These are phyloP conservation scores for Sebastes flavidus DNA, from an alignment of 2,797 vertebrate species.

Conservation along the genomic window DNA sequence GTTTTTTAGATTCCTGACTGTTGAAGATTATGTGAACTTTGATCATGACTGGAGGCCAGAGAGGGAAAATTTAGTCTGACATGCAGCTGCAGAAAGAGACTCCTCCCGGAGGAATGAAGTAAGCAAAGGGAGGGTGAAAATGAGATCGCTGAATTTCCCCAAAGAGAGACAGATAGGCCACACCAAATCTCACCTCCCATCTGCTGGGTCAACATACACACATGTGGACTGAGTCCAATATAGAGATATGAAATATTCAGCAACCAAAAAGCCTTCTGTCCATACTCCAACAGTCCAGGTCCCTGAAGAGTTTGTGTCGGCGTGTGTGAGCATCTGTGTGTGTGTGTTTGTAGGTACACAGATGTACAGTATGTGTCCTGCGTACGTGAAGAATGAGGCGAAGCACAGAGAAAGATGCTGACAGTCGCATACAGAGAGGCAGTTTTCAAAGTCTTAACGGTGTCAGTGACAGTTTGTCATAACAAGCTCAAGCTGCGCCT, in stretches of 20 bases:
- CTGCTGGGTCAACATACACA: slow-evolving; percentile 58
- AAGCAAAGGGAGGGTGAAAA: slow-evolving; percentile 27
- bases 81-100: slow-evolving; percentile 20
- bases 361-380: slow-evolving; percentile 12
- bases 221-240: slow-evolving; percentile 56
- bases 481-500: slow-evolving; percentile 50
- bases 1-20: not conserved
- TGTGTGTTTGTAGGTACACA: slow-evolving; percentile 15
- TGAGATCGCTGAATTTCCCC: slow-evolving; percentile 52
- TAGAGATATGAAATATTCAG: slow-evolving; percentile 66
- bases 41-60: not conserved
- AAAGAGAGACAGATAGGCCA: slow-evolving; percentile 41
- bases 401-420: slow-evolving; percentile 12
- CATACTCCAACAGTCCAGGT: slow-evolving; percentile 6
- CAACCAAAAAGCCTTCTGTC: slow-evolving; percentile 26
- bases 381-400: not conserved
- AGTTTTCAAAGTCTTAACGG: slow-evolving; percentile 48
- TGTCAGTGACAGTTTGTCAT: slow-evolving; percentile 69
- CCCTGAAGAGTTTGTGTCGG: slow-evolving; percentile 26
- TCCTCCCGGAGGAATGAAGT: slow-evolving; percentile 3
- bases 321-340: slow-evolving; percentile 14
- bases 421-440: slow-evolving; percentile 10
- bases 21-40: not conserved
- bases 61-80: not conserved
- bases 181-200: slow-evolving; percentile 49